Evolutionary conservation across 2,888 invertebrate genomes (phyloP), one percentile per base, ranked within the genome.

Genomic region (Tromatobia lineatoria): DNA sequence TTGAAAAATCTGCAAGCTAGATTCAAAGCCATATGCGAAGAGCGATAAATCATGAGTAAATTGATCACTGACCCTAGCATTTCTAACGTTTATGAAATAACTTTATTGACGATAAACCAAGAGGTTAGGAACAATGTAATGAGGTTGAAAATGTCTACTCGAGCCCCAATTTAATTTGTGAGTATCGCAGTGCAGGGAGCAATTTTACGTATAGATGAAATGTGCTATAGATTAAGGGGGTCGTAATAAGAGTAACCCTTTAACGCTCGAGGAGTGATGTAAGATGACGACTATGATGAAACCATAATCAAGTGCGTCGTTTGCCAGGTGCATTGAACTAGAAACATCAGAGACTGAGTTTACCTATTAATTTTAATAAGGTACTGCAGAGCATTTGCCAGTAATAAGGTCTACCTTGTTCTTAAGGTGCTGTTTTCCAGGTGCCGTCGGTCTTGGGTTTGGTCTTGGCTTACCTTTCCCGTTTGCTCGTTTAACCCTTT

Each of bases 321-420:
- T 80, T 80, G 42, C 66, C 66, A 29, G 57, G 34, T 45, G 64
- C 29, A 57, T 23, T 54, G 18, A 66, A 45, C 25, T 69, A 13
- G 50, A 71, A 52, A 18, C 54, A 45, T 54, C 57, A 45, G 18
- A 7, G 73, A 67, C 73, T 23, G 47, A 45, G 57, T 67, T 80
- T 47, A 80, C 57, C 38, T 61, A 47, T 80, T 80, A 67, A 80
- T 74, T 67, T 47, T 67, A 67, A 57, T 70, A 50, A 70, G 50
- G 47, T 70, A 66, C 20, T 13, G 64, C 20, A 8, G 42, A 23
- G 23, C 34, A 23, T 20, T 66, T 20, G 20, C 11, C 64, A 13
- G 64, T 66, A 66, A 66, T 45, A 42, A 66, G 64, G 23, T 18
- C 64, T 42, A 66, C 23, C 42, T 66, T 66, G 38, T 66, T 66